phyloP scores from a whole-genome alignment of 1,140 invertebrate species.

The Helicoverpa zea region DNA sequence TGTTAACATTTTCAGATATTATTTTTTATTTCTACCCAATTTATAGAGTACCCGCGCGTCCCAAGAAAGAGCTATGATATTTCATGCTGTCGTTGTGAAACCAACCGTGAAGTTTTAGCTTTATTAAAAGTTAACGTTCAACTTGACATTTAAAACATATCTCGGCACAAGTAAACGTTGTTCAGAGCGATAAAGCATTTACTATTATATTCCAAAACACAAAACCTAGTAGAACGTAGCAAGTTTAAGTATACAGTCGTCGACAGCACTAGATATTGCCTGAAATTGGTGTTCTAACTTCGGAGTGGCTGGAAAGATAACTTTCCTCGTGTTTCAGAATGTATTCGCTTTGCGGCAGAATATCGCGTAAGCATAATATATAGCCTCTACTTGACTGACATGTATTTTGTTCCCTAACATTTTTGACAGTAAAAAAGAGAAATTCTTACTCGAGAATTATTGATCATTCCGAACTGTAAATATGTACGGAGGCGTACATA shows the following conservation, averaged over 20 bases:
- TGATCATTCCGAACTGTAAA: constrained; percentile 37
- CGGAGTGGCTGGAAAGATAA: constrained; percentile 40
- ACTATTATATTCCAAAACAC: background rate
- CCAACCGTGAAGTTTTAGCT: constrained; percentile 62
- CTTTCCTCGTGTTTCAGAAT: constrained; percentile 34
- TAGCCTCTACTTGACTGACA: constrained; percentile 13
- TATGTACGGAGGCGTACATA: constrained; percentile 33
- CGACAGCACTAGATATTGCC: constrained; percentile 15
- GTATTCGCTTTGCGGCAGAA: constrained; percentile 29
- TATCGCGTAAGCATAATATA: constrained; percentile 27
- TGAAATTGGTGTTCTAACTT: constrained; percentile 49
- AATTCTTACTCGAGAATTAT: constrained; percentile 20
- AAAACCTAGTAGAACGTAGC: constrained; percentile 1
- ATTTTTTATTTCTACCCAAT: constrained; percentile 58
- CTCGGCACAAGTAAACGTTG: background rate
- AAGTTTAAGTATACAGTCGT: constrained; percentile 5
- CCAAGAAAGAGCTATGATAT: constrained; percentile 63
- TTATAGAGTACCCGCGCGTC: constrained; percentile 58
- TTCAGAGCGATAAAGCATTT: constrained; percentile 1
- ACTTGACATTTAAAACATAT: constrained; percentile 12
- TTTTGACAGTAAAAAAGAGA: constrained; percentile 18
- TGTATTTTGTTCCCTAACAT: constrained; percentile 14
- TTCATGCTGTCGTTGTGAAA: constrained; percentile 63
- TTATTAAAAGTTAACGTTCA: constrained; percentile 57
- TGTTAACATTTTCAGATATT: constrained; percentile 56